A percentile compares a stretch with the other conserved stretches of the same genome.
phyloP scores from a whole-genome alignment of 2,797 vertebrate species.

The Loriculus beryllinus region DNA sequence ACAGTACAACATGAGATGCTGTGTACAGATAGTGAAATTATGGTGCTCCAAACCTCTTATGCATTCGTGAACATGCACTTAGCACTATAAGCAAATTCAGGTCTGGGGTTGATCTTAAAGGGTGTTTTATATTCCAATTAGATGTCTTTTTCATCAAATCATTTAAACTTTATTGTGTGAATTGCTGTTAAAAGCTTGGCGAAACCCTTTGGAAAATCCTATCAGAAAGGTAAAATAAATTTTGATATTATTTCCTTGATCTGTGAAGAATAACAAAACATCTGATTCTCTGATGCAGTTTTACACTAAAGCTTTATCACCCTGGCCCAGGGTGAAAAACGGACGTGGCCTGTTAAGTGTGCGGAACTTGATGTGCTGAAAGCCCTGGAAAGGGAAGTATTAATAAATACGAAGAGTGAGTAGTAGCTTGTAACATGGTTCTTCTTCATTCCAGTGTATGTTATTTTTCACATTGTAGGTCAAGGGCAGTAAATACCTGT shows the following conservation, averaged over 20 bases:
- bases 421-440: not conserved
- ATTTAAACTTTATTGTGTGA: not conserved
- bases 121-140: not conserved
- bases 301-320: not conserved
- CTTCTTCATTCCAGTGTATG: not conserved
- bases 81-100: not conserved
- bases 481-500: slow-evolving; percentile 53
- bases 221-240: not conserved
- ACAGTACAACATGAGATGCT: not conserved
- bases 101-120: not conserved
- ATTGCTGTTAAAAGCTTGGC: not conserved
- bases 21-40: not conserved
- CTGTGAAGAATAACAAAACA: not conserved
- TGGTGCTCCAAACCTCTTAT: not conserved
- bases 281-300: not conserved
- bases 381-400: not conserved
- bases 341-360: not conserved
- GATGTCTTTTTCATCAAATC: not conserved
- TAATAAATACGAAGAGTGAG: slow-evolving; percentile 9
- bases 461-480: slow-evolving; percentile 38
- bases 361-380: not conserved
- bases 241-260: not conserved
- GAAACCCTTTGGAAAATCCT: not conserved
- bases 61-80: not conserved
- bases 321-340: not conserved